Percentiles rank a stretch among this genome's conserved stretches.
These are phyloP conservation scores for Eospalax fontanierii DNA, from an alignment of 2,797 vertebrate genomes.

Conservation along the genomic window DNA sequence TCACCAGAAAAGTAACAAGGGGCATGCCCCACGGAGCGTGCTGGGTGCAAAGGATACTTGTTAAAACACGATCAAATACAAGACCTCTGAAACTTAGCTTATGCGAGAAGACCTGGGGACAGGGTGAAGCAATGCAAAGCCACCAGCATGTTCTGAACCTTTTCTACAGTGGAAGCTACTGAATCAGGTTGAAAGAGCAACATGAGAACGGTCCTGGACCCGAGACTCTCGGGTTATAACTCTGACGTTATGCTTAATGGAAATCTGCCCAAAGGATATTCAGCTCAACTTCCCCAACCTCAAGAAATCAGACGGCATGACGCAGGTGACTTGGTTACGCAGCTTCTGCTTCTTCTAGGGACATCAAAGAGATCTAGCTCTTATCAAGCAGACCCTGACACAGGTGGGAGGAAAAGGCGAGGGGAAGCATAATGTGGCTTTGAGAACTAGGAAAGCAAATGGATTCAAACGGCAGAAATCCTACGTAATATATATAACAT, in stretches of 20 bases:
- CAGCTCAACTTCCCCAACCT: background rate
- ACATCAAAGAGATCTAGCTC: background rate
- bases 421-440: background rate
- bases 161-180: background rate
- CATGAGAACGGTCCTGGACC: background rate
- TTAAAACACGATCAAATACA: background rate
- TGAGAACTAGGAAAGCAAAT: background rate
- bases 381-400: background rate
- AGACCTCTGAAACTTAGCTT: conserved; percentile 3
- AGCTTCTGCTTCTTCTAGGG: background rate
- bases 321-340: too few relatives aligned
- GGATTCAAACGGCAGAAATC: background rate
- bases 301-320: background rate
- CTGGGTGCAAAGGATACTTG: background rate
- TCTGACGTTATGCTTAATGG: background rate
- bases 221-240: background rate
- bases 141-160: background rate
- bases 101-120: too few relatives aligned
- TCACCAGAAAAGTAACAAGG: background rate
- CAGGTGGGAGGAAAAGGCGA: background rate
- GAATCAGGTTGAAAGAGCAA: background rate
- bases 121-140: background rate
- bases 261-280: background rate
- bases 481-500: background rate
- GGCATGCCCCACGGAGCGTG: background rate